These are phyloP conservation scores for Melanaphis sacchari DNA, from an alignment of 1,140 invertebrate species.

Conservation along the genomic window DNA sequence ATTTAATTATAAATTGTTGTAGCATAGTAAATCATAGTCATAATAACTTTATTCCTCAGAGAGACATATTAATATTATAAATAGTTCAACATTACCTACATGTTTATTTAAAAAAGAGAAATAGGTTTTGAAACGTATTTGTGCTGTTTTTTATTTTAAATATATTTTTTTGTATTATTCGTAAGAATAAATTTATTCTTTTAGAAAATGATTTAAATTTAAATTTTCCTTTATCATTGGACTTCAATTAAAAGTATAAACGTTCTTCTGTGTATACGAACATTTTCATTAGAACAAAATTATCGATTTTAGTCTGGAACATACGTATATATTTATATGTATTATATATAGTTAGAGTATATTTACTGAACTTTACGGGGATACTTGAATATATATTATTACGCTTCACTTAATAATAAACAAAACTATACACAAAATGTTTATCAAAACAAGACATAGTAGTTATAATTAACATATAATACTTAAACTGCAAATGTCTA, in stretches of 20 bases:
- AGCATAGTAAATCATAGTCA: neutral
- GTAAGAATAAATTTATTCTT: neutral
- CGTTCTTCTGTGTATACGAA: neutral
- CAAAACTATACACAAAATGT: neutral
- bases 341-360: neutral
- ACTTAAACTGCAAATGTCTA: neutral
- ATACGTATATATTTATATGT: neutral
- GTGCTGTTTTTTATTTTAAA: neutral
- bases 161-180: neutral
- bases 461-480: neutral
- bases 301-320: conserved; percentile 3
- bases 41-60: neutral
- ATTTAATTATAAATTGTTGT: neutral
- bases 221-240: neutral
- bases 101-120: neutral
- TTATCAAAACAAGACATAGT: neutral
- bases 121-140: no score
- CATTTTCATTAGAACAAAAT: conserved; percentile 21
- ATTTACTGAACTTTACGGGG: neutral
- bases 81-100: neutral
- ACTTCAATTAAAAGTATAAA: neutral
- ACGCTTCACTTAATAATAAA: neutral
- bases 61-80: neutral
- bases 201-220: neutral
- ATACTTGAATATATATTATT: conserved; percentile 27